A percentile compares a stretch with the other conserved stretches of the same genome.
These are phyloP conservation scores for Planiliza haematocheilus DNA, from an alignment of 2,113 vertebrate genomes.

Conservation along the genomic window DNA sequence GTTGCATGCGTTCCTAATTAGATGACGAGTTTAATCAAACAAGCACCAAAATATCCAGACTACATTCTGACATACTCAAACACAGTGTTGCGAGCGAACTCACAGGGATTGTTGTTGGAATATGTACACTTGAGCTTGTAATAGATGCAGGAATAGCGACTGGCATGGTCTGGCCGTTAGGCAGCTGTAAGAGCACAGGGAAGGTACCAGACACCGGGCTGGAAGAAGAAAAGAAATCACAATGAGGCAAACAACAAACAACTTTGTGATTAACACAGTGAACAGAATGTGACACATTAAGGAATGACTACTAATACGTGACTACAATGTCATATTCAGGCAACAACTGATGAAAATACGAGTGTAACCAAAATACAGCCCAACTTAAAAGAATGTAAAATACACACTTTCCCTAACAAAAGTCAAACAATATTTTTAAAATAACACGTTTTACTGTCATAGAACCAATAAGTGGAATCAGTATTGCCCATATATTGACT, in stretches of 20 bases:
- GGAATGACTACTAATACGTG: slow-evolving; percentile 9
- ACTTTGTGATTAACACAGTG: slow-evolving; percentile 1
- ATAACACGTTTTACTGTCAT: slow-evolving; percentile 12
- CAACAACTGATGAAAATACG: slow-evolving; percentile 46
- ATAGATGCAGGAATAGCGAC: slow-evolving; percentile 97
- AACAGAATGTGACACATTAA: slow-evolving; percentile 14
- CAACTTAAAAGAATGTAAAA: slow-evolving; percentile 22
- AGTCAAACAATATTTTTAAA: slow-evolving; percentile 13
- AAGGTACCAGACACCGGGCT: slow-evolving; percentile 97
- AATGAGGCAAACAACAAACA: slow-evolving; percentile 21
- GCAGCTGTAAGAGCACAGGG: slow-evolving; percentile 97
- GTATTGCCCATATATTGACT: slow-evolving; percentile 44
- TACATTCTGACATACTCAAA: slow-evolving; percentile 17
- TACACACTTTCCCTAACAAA: neutral
- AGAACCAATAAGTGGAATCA: slow-evolving; percentile 51
- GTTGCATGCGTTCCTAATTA: too few species aligned
- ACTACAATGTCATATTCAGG: slow-evolving; percentile 28
- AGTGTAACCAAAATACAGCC: slow-evolving; percentile 27
- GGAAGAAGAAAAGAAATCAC: slow-evolving; percentile 79
- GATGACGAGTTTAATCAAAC: too few species aligned
- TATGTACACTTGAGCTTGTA: slow-evolving; percentile 97
- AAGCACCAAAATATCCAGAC: too few species aligned
- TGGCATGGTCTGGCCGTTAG: slow-evolving; percentile 98
- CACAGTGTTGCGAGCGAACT: slow-evolving; percentile 72
- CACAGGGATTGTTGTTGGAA: slow-evolving; percentile 97